These are phyloP conservation scores for Schizothorax lantsangensis DNA, from an alignment of 2,797 vertebrate genomes.

Conservation along the genomic window DNA sequence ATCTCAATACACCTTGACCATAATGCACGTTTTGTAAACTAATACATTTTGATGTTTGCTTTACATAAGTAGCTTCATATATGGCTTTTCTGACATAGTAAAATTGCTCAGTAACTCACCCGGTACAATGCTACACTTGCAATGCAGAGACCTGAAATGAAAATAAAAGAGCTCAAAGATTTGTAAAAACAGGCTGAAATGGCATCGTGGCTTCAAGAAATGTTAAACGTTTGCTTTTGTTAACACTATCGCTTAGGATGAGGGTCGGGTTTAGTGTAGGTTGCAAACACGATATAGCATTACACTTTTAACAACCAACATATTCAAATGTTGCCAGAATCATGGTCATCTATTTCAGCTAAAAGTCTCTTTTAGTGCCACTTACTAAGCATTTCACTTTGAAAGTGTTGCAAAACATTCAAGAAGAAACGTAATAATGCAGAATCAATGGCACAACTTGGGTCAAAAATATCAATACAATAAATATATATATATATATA, in stretches of 20 bases:
- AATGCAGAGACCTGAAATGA: neutral
- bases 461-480: neutral
- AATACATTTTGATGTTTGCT: neutral
- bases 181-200: neutral
- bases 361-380: neutral
- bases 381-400: neutral
- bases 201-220: neutral
- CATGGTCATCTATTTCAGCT: neutral
- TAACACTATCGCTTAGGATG: neutral
- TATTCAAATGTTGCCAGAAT: too few species aligned
- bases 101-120: neutral
- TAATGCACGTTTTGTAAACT: neutral
- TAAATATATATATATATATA: neutral
- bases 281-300: neutral
- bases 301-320: neutral
- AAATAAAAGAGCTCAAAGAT: neutral
- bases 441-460: neutral
- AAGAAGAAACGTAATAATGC: neutral
- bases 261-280: neutral
- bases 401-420: neutral
- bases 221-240: neutral
- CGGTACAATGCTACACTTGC: neutral
- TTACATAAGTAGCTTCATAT: neutral
- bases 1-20: neutral
- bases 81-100: neutral